phyloP scores from a whole-genome alignment of 92 coral and sea anemone species.

The Actinostola sp. region DNA sequence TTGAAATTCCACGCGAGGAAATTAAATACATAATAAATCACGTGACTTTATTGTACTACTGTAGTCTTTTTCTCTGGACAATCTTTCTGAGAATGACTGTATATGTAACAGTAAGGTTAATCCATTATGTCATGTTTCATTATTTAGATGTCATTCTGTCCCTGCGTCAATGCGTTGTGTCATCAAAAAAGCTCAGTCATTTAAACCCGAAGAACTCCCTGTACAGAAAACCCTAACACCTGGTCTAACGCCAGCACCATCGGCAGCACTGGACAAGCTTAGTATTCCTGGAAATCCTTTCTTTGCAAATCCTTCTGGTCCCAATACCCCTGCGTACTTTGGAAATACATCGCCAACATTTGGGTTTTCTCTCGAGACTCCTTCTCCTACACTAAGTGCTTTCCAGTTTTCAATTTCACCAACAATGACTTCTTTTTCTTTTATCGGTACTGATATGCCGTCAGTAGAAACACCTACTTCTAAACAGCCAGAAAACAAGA shows the following conservation, averaged over 20 bases:
- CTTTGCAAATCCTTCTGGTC: constrained; percentile 81
- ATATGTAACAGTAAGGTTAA: no score
- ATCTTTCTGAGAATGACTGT: no score
- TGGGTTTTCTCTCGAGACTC: constrained; percentile 78
- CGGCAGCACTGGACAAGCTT: constrained; percentile 66
- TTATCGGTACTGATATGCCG: constrained; percentile 47
- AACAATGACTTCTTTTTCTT: constrained; percentile 58
- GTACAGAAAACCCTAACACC: constrained; percentile 60
- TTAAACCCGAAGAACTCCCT: constrained; percentile 78
- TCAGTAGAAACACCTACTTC: constrained; percentile 38
- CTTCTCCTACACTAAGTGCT: constrained; percentile 87
- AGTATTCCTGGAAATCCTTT: constrained; percentile 79
- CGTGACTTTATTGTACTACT: no score
- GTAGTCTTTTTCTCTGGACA: no score
- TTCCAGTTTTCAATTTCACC: constrained; percentile 87
- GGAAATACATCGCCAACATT: constrained; percentile 72
- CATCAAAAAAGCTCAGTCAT: constrained; percentile 86
- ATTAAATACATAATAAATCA: no score
- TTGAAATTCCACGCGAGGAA: no score
- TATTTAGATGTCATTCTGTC: constrained; percentile 95
- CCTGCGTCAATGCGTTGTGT: constrained; percentile 96
- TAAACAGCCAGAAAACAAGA: constrained; percentile 59
- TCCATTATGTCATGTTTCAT: no score
- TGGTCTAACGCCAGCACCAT: constrained; percentile 43
- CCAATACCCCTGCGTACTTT: constrained; percentile 68